phyloP scores from a whole-genome alignment of 2,113 vertebrate species.

The Cnemophilus loriae region DNA sequence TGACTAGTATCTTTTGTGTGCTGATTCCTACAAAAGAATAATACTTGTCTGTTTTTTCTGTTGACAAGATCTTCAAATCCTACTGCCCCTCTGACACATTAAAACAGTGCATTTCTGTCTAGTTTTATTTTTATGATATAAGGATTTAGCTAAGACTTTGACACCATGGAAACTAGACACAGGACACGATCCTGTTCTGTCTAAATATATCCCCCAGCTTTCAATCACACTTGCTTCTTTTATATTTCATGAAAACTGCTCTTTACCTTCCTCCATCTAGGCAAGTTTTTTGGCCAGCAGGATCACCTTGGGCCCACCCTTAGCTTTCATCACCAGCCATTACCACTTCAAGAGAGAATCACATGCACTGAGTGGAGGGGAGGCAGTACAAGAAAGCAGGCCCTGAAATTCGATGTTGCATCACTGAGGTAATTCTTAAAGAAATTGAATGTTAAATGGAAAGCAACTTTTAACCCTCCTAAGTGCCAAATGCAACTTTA shows the following conservation, averaged over 20 bases:
- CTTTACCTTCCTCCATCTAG: slow-evolving; percentile 16
- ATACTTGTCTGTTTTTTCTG: slow-evolving; percentile 40
- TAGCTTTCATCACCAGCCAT: slow-evolving; percentile 12
- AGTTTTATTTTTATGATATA: background rate
- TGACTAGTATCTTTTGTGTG: background rate
- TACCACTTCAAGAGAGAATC: slow-evolving; percentile 20
- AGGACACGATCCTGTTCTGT: slow-evolving; percentile 38
- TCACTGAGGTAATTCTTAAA: background rate
- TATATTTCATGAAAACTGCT: slow-evolving; percentile 23
- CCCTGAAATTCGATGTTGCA: background rate
- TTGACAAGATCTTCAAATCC: slow-evolving; percentile 59
- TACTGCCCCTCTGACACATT: slow-evolving; percentile 29
- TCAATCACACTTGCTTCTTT: slow-evolving; percentile 38
- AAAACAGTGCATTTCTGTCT: slow-evolving; percentile 40
- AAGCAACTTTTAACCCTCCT: background rate
- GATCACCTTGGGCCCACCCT: background rate
- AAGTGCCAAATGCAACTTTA: background rate
- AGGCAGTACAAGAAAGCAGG: background rate
- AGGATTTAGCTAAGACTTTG: slow-evolving; percentile 62
- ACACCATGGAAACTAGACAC: slow-evolving; percentile 65
- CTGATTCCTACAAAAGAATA: slow-evolving; percentile 2
- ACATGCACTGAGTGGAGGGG: background rate
- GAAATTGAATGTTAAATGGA: background rate
- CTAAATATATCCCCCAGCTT: slow-evolving; percentile 55
- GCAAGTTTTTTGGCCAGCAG: slow-evolving; percentile 5